These are phyloP conservation scores for Samia ricini DNA, from an alignment of 1,140 invertebrate species.

Conservation along the genomic window DNA sequence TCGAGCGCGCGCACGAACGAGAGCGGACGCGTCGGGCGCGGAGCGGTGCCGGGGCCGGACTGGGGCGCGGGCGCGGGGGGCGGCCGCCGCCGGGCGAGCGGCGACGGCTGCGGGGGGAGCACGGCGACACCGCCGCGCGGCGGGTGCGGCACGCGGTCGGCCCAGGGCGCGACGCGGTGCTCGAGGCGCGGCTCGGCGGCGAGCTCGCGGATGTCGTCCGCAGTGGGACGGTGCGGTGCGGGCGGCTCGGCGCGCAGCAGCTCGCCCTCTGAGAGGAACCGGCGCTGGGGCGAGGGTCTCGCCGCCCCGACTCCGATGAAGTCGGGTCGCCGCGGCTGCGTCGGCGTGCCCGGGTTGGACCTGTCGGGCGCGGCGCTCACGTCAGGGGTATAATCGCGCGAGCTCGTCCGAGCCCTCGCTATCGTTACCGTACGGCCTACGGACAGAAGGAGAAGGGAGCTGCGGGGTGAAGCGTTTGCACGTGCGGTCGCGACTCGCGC, in stretches of 20 bases:
- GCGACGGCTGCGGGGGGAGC: no score
- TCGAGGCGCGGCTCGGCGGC: conserved; percentile 90
- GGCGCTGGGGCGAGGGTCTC: conserved; percentile 85
- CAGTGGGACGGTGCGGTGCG: no score
- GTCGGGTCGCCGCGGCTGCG: conserved; percentile 89
- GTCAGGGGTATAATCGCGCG: conserved; percentile 75
- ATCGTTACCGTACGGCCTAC: conserved; percentile 75
- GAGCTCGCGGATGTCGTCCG: conserved; percentile 86
- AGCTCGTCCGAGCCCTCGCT: conserved; percentile 72
- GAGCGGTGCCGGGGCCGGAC: conserved; percentile 81
- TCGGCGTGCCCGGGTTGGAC: conserved; percentile 93
- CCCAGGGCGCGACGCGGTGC: conserved; percentile 91
- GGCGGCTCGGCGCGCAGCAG: conserved; percentile 84
- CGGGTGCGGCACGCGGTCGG: conserved; percentile 85
- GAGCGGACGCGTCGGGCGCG: conserved; percentile 88
- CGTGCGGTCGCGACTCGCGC: conserved; percentile 38
- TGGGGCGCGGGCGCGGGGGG: conserved; percentile 72
- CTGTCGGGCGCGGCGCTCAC: conserved; percentile 77
- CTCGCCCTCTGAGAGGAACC: conserved; percentile 92
- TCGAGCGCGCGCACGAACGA: conserved; percentile 95
- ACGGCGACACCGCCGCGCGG: conserved; percentile 46
- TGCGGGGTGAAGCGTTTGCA: conserved; percentile 70
- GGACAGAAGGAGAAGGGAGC: conserved; percentile 74
- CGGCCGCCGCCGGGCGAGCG: conserved; percentile 38
- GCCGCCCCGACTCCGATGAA: conserved; percentile 85